These are phyloP conservation scores for Zaprionus tsacasi DNA, from an alignment of 1,140 invertebrate genomes.

Conservation along the genomic window DNA sequence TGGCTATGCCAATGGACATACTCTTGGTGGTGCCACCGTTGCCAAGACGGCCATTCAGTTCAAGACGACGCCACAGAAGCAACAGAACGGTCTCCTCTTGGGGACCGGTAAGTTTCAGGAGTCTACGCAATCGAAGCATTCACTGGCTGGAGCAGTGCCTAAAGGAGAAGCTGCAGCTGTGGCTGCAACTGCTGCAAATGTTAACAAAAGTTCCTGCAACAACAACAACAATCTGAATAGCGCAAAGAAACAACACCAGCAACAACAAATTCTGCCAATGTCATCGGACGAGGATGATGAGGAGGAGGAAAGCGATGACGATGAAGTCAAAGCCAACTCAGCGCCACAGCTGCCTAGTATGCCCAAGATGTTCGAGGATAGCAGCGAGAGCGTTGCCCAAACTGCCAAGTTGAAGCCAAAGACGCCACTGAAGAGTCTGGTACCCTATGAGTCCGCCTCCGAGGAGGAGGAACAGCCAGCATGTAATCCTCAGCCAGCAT, in stretches of 20 bases:
- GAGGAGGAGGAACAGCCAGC: slow-evolving; percentile 67
- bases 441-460: slow-evolving; percentile 81
- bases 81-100: slow-evolving; percentile 60
- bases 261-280: slow-evolving; percentile 67
- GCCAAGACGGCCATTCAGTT: slow-evolving; percentile 56
- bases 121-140: slow-evolving; percentile 58
- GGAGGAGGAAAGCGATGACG: slow-evolving; percentile 56
- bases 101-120: slow-evolving; percentile 74
- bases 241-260: slow-evolving; percentile 46
- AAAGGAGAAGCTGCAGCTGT: slow-evolving; percentile 57
- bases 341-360: slow-evolving; percentile 72
- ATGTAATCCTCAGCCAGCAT: slow-evolving; percentile 7
- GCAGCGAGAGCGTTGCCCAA: slow-evolving; percentile 45
- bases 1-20: slow-evolving; percentile 55
- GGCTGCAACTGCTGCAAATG: slow-evolving; percentile 59
- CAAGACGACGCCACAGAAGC: slow-evolving; percentile 50
- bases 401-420: slow-evolving; percentile 59
- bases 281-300: slow-evolving; percentile 61
- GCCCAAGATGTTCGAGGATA: slow-evolving; percentile 65
- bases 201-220: slow-evolving; percentile 79
- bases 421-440: slow-evolving; percentile 72
- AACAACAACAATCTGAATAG: slow-evolving; percentile 42
- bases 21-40: slow-evolving; percentile 12
- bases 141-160: slow-evolving; percentile 57
- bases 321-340: slow-evolving; percentile 46